A percentile compares a stretch with the other conserved stretches of the same genome.
phyloP scores from a whole-genome alignment of 1,140 invertebrate species.

The Caenorhabditis tropicalis region DNA sequence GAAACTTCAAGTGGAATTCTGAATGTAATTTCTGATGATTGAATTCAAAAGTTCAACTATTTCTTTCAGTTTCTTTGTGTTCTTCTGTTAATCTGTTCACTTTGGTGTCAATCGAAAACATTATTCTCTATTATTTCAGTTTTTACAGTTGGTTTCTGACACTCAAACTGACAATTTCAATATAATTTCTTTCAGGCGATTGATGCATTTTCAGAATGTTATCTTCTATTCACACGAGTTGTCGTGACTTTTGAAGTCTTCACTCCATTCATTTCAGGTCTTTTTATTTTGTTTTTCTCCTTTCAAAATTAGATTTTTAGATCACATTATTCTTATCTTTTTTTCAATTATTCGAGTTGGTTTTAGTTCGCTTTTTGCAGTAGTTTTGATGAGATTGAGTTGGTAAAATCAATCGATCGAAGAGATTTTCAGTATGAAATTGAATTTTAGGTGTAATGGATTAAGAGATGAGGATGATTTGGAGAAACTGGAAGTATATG shows the following conservation, averaged over 20 bases:
- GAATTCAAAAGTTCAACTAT: background rate
- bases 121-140: background rate
- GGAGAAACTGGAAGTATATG: background rate
- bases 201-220: background rate
- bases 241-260: background rate
- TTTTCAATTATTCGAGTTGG: slow-evolving; percentile 1
- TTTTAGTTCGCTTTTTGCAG: background rate
- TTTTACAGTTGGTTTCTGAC: background rate
- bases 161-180: background rate
- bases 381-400: slow-evolving; percentile 16
- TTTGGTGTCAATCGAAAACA: slow-evolving; percentile 18
- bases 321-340: background rate
- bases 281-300: background rate
- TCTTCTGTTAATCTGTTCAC: background rate
- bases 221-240: background rate
- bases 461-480: slow-evolving; percentile 3
- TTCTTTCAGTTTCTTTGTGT: background rate
- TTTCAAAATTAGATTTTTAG: background rate
- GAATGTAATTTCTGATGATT: background rate
- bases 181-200: background rate
- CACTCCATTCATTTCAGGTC: background rate
- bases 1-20: slow-evolving; percentile 6
- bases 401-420: background rate
- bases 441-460: background rate
- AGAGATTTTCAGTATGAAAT: background rate